A percentile compares a stretch with the other conserved stretches of the same genome.
Conservation (phyloP, 2,113 vertebrate species). For the Zosterops pallidus region DNA sequence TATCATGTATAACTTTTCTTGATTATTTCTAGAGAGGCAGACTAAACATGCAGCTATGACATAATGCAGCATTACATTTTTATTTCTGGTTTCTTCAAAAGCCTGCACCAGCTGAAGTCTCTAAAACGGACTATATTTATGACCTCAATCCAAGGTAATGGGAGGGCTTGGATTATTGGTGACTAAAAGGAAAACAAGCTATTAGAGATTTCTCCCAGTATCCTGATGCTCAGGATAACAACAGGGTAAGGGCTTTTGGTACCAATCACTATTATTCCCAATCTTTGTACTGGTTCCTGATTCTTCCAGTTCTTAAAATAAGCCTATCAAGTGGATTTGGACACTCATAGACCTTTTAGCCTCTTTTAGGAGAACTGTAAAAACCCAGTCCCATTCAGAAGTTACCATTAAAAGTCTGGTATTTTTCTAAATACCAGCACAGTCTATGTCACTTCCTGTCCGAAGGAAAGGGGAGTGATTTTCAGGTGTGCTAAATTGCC, state of each 20-base stretch:
- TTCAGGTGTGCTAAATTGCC: not conserved
- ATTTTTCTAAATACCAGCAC: not conserved
- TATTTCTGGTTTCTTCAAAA: slow-evolving; percentile 72
- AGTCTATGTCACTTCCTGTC: not conserved
- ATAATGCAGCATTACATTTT: slow-evolving; percentile 75
- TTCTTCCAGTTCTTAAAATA: not conserved
- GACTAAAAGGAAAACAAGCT: not conserved
- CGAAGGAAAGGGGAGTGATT: not conserved
- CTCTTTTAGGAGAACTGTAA: not conserved
- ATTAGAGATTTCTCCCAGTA: slow-evolving; percentile 16
- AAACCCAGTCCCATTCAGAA: slow-evolving; percentile 19
- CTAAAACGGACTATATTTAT: slow-evolving; percentile 46
- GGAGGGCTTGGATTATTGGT: not conserved
- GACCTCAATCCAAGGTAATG: slow-evolving; percentile 17
- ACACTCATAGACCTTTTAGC: not conserved
- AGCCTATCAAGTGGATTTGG: slow-evolving; percentile 18
- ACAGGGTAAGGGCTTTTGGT: not conserved
- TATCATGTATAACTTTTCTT: slow-evolving; percentile 78
- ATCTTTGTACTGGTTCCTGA: not conserved
- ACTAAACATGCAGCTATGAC: slow-evolving; percentile 79
- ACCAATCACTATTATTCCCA: not conserved
- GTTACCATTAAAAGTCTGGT: not conserved
- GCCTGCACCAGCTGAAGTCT: slow-evolving; percentile 45
- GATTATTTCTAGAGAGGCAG: slow-evolving; percentile 77
- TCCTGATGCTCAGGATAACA: not conserved